Conservation (phyloP, 1,140 invertebrate genomes). For the Zaprionus tsacasi region DNA sequence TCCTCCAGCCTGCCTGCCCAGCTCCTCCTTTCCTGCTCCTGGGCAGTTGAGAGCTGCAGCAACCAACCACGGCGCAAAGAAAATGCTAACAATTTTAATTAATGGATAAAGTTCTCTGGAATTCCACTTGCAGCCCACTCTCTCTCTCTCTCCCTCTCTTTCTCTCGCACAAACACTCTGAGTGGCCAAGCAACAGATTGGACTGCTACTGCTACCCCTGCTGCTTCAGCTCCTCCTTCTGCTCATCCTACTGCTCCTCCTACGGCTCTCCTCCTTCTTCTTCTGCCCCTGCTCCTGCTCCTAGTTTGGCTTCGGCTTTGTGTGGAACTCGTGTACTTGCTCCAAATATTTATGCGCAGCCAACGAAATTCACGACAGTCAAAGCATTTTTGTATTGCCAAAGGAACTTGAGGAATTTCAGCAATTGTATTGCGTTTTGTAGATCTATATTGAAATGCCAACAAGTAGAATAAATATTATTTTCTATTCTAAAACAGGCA, state of each 20-base stretch:
- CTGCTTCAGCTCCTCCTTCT: not conserved
- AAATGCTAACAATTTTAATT: conserved; percentile 77
- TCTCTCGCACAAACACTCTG: not conserved
- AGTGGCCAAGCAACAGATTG: conserved; percentile 21
- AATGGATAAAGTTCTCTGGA: conserved; percentile 77
- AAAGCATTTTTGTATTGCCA: conserved; percentile 31
- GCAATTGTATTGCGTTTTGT: not conserved
- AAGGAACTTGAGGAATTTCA: conserved; percentile 18
- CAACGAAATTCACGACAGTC: conserved; percentile 13
- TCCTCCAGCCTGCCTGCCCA: not conserved
- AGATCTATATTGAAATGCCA: no score
- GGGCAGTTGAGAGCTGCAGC: conserved; percentile 25
- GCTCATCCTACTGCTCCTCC: not conserved
- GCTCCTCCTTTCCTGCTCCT: conserved; percentile 4
- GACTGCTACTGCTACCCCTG: not conserved
- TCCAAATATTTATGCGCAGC: conserved; percentile 4
- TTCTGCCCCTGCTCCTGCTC: not conserved
- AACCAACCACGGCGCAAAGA: conserved; percentile 62
- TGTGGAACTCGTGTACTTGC: not conserved
- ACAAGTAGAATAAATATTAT: no score
- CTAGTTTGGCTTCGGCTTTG: not conserved
- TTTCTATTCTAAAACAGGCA: no score
- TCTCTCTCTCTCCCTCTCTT: not conserved
- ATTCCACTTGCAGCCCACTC: conserved; percentile 45
- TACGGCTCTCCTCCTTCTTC: not conserved